phyloP scores from a whole-genome alignment of 2,797 vertebrate genomes.

The Myripristis murdjan region DNA sequence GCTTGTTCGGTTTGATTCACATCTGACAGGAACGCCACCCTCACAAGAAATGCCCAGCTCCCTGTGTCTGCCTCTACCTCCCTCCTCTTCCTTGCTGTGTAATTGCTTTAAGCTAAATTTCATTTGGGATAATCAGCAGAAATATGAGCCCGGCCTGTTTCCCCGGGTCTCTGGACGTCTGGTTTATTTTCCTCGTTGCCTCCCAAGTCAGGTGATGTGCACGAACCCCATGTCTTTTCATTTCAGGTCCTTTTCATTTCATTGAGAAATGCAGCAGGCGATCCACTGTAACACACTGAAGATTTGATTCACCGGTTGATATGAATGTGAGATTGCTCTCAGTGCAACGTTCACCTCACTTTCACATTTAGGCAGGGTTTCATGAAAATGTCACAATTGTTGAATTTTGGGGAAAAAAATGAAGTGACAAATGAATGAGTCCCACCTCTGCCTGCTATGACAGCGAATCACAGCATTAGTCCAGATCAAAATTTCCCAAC shows the following conservation, averaged over 20 bases:
- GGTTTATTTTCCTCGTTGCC: background rate
- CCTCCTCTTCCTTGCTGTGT: conserved; percentile 30
- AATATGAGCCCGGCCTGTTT: conserved; percentile 50
- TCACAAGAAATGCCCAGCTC: conserved; percentile 7
- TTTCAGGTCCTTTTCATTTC: no score
- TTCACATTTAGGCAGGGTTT: no score
- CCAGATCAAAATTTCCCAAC: no score
- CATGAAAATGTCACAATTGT: no score
- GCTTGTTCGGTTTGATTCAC: conserved; percentile 38
- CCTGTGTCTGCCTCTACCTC: background rate
- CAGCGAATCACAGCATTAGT: no score
- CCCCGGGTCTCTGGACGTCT: conserved; percentile 5
- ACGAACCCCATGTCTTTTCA: background rate
- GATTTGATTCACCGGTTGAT: background rate
- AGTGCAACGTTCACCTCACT: background rate
- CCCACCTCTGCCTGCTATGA: no score
- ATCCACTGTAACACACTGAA: background rate
- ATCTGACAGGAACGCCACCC: conserved; percentile 1
- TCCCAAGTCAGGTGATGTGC: background rate
- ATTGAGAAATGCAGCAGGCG: background rate
- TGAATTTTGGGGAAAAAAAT: no score
- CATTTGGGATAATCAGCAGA: conserved; percentile 62
- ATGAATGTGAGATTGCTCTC: background rate
- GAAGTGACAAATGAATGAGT: no score
- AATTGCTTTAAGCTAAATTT: conserved; percentile 69